Evolutionary conservation across 2,113 vertebrate species (phyloP), one percentile per base, ranked within the genome.

Genomic region (Columba janthina): DNA sequence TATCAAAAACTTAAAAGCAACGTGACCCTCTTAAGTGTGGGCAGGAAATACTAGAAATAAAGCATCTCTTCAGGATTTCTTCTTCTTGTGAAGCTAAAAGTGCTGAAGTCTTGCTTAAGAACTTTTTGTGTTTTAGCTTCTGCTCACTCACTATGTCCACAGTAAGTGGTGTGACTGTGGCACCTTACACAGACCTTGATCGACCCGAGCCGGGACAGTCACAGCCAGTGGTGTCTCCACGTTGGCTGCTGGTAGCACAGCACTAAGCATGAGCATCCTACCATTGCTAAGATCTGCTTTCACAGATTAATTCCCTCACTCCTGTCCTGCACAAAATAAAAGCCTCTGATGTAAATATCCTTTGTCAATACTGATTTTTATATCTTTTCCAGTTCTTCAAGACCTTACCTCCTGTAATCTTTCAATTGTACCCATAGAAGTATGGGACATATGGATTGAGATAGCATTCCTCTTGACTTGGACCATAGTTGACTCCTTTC

Each of bases 221-320:
- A 29, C 60, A 48, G 29, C 24, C 6, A 0, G 46, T 4, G 20
- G 20, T 20, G 32, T 18, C 26, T n/a, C 38, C 32, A 10, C 3
- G 2, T 11, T 19, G 38, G 5, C 34, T 53, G 51, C 22, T 38
- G 65, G 38, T 6, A 73, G 32, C 11, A 25, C 4, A 56, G 56
- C 48, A 40, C 21, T 0, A 1, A 38, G 34, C 1, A 1, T 12
- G 13, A 42, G 36, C 62, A 28, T 53, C 61, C 53, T 34, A 1
- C 29, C 31, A 28, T 4, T 24, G 46, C n/a, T 24, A 19, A 36
- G 32, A 34, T 32, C 29, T 42, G 29, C 42, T 81, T 85, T 93
- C 69, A 92, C 40, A 62, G 31, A 21, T 50, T 6, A 22, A 29
- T 40, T 44, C 40, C 36, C 42, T 66, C 29, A 20, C 48, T 90